phyloP scores from a whole-genome alignment of 2,888 invertebrate species.

The Meghimatium bilineatum region DNA sequence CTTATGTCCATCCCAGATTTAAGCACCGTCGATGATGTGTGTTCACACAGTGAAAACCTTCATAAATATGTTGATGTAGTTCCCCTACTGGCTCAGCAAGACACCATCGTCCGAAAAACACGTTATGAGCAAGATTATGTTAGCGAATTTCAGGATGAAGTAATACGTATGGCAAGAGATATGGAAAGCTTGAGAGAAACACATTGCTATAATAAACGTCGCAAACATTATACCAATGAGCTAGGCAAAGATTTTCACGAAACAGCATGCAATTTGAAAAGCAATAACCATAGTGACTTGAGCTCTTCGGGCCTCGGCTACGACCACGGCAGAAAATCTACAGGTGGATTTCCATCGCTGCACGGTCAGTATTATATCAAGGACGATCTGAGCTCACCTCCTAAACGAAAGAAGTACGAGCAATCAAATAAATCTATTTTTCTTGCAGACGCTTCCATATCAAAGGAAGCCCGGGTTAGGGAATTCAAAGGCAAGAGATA shows the following conservation, averaged over 20 bases:
- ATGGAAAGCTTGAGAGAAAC: neutral
- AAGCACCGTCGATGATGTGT: neutral
- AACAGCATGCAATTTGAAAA: neutral
- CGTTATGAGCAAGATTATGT: neutral
- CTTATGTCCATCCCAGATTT: neutral
- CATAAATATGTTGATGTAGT: neutral
- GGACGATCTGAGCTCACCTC: constrained; percentile 10
- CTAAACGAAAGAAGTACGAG: neutral
- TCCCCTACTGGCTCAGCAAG: neutral
- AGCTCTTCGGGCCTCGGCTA: neutral
- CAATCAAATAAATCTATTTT: neutral
- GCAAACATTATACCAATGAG: neutral
- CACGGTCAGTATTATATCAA: constrained; percentile 5
- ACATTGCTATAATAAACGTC: neutral
- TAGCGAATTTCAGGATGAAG: constrained; percentile 21
- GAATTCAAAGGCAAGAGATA: too few relatives aligned
- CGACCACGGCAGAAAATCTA: neutral
- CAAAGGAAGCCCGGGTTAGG: neutral
- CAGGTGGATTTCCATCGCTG: neutral
- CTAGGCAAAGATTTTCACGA: neutral
- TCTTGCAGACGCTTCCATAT: neutral
- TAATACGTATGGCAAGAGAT: neutral
- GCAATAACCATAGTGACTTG: neutral
- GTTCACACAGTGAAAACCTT: neutral
- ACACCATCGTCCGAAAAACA: neutral